These are phyloP conservation scores for Lithobius niger DNA, from an alignment of 1,140 invertebrate genomes.

Conservation along the genomic window DNA sequence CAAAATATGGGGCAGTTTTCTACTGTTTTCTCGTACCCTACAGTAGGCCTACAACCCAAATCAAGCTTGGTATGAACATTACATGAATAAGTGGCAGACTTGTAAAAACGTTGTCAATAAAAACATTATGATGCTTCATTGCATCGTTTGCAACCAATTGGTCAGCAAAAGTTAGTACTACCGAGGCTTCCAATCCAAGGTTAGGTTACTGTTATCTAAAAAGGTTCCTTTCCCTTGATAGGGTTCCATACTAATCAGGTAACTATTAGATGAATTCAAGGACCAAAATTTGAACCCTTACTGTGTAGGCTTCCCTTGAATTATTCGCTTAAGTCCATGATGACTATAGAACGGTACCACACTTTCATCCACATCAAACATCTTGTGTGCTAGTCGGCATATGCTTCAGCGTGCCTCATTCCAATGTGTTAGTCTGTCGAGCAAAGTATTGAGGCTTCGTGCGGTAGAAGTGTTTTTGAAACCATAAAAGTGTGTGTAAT, in stretches of 20 bases:
- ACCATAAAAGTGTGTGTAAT: not conserved
- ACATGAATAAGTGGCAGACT: not conserved
- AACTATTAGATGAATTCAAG: not conserved
- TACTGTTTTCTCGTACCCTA: too few relatives aligned
- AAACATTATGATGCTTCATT: not conserved
- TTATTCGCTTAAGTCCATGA: not conserved
- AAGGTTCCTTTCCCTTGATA: not conserved
- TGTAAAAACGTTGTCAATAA: not conserved
- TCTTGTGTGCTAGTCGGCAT: too few relatives aligned
- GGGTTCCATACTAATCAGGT: not conserved
- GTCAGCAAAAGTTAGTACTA: not conserved
- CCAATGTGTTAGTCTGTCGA: too few relatives aligned
- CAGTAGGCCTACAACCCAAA: not conserved
- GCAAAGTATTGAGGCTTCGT: too few relatives aligned
- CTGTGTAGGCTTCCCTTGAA: not conserved
- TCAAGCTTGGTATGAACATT: not conserved
- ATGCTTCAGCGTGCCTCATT: too few relatives aligned
- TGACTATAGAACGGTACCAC: not conserved
- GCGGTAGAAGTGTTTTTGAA: too few relatives aligned
- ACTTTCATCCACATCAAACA: not conserved
- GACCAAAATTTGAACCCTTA: not conserved
- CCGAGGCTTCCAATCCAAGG: too few relatives aligned
- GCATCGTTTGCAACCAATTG: not conserved
- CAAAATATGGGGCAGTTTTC: not conserved
- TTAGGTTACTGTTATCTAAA: not conserved